Conservation (phyloP, 2,888 invertebrate species). For the Spialia ferax region DNA sequence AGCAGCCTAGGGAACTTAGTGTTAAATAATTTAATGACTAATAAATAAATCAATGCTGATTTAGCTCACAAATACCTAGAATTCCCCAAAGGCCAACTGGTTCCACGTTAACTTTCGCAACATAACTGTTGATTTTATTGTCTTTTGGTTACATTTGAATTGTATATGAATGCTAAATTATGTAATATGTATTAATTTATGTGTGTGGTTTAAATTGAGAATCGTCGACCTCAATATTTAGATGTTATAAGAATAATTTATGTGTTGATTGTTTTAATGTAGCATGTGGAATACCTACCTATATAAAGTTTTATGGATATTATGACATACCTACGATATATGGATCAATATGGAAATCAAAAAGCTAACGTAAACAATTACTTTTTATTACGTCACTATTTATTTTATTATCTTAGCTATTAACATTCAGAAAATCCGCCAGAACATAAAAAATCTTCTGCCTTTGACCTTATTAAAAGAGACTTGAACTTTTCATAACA, state of each 20-base stretch:
- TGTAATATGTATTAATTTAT: slow-evolving; percentile 12
- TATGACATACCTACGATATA: no score
- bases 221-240: slow-evolving; percentile 20
- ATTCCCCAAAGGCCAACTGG: slow-evolving; percentile 34
- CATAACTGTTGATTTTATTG: slow-evolving; percentile 32
- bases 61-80: slow-evolving; percentile 33
- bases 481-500: no score
- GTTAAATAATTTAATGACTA: slow-evolving; percentile 22
- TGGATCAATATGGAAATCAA: neutral
- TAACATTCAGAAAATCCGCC: no score
- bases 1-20: neutral
- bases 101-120: slow-evolving; percentile 18
- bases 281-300: neutral
- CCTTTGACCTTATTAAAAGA: no score
- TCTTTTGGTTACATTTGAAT: slow-evolving; percentile 22
- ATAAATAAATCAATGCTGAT: slow-evolving; percentile 24
- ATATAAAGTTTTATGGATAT: no score
- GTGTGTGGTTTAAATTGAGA: neutral
- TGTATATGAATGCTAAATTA: slow-evolving; percentile 14
- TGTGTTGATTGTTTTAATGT: neutral
- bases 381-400: no score
- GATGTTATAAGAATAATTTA: slow-evolving; percentile 13
- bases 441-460: no score
- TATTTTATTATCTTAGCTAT: no score
- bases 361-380: no score